phyloP scores from a whole-genome alignment of 1,140 invertebrate genomes.

The Pseudomyrmex sp. region DNA sequence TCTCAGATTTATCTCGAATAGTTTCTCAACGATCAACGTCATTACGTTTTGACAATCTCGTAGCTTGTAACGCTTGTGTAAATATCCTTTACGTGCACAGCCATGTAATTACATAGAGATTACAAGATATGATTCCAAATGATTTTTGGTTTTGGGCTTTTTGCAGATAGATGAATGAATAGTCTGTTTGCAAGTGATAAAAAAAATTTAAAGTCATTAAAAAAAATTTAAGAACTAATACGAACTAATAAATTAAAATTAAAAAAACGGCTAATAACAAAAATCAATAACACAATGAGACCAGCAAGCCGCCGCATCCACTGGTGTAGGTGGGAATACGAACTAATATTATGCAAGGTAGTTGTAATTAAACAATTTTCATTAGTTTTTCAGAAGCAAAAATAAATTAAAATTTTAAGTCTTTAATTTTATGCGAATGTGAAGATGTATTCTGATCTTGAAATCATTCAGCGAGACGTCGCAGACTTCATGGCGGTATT shows the following conservation, averaged over 20 bases:
- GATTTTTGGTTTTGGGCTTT: conserved; percentile 4
- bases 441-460: not conserved
- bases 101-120: conserved; percentile 22
- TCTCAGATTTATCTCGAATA: conserved; percentile 50
- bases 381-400: too few relatives aligned
- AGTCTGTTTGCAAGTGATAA: not conserved
- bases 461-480: not conserved
- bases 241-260: too few relatives aligned
- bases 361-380: not conserved
- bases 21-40: conserved; percentile 57
- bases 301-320: too few relatives aligned
- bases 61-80: conserved; percentile 29
- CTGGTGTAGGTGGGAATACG: too few relatives aligned
- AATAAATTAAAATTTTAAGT: not conserved
- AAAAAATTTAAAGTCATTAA: too few relatives aligned
- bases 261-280: too few relatives aligned
- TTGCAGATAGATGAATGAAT: conserved; percentile 6
- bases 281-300: too few relatives aligned
- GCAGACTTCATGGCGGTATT: conserved; percentile 57
- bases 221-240: too few relatives aligned
- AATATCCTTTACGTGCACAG: conserved; percentile 20
- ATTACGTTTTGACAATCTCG: conserved; percentile 36
- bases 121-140: conserved; percentile 1
- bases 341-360: too few relatives aligned
- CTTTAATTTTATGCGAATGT: not conserved